These are phyloP conservation scores for Alcedo quadribrachys DNA, from an alignment of 2,797 vertebrate species.

Conservation along the genomic window DNA sequence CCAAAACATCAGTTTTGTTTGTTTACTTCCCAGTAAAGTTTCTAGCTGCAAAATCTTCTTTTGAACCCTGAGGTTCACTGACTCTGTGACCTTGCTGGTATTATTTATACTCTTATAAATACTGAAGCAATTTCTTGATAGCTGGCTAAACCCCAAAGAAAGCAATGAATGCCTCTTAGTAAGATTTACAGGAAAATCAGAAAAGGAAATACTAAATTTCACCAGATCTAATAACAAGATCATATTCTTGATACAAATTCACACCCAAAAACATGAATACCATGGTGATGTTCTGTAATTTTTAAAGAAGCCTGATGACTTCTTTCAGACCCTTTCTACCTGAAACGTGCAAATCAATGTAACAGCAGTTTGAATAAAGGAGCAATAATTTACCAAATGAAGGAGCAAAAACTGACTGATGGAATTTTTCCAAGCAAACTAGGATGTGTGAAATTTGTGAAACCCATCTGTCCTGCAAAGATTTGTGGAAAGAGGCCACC, in stretches of 20 bases:
- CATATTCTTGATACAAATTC: neutral
- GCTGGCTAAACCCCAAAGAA: neutral
- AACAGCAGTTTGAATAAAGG: conserved; percentile 36
- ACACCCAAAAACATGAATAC: conserved; percentile 38
- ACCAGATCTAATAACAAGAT: neutral
- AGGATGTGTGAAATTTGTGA: neutral
- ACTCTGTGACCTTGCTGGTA: neutral
- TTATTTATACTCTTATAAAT: neutral
- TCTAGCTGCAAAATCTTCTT: neutral
- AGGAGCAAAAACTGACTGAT: neutral
- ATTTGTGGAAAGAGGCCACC: neutral
- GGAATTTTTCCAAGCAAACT: neutral
- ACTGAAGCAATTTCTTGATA: neutral
- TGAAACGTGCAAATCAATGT: conserved; percentile 4
- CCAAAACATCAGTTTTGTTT: neutral
- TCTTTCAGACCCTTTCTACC: conserved; percentile 7
- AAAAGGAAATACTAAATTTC: neutral
- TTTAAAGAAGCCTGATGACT: neutral
- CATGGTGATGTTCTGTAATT: neutral
- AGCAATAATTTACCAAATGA: neutral
- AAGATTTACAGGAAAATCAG: neutral
- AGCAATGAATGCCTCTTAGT: neutral
- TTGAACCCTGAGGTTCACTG: neutral
- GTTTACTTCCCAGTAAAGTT: neutral
- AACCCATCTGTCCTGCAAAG: conserved; percentile 9